These are phyloP conservation scores for Macquaria ambigua DNA, from an alignment of 2,113 vertebrate genomes.

Conservation along the genomic window DNA sequence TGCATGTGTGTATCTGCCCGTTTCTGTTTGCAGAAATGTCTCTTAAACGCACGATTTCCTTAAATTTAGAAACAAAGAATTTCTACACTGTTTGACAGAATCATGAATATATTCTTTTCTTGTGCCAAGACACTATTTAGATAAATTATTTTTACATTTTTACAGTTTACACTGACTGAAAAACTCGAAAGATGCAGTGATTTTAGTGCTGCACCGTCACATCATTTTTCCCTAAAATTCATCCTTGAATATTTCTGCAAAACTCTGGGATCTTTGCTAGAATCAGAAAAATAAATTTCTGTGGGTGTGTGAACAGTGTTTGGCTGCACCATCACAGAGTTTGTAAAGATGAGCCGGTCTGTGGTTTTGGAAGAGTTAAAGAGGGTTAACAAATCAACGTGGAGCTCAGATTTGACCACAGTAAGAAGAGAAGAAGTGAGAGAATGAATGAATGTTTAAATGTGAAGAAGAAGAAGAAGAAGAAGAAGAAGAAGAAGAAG, in stretches of 20 bases:
- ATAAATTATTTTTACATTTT: neutral
- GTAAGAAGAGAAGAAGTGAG: conserved; percentile 1
- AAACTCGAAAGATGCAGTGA: too few species aligned
- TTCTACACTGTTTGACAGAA: neutral
- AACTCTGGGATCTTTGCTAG: neutral
- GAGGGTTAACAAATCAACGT: conserved; percentile 30
- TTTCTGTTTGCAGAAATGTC: conserved; percentile 12
- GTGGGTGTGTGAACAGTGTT: neutral
- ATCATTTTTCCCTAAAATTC: neutral
- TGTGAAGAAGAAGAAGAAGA: neutral
- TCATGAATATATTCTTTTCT: neutral
- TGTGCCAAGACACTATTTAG: neutral
- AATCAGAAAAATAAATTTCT: neutral
- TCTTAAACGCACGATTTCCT: neutral
- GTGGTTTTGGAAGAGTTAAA: conserved; percentile 19
- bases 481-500: neutral
- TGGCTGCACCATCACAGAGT: neutral
- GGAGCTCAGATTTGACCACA: conserved; percentile 24
- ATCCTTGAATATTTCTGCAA: conserved; percentile 12
- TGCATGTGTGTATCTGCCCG: conserved; percentile 9
- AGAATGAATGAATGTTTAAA: neutral
- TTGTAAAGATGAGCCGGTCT: conserved; percentile 9
- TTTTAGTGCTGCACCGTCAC: too few species aligned
- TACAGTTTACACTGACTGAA: neutral
- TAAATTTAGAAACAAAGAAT: neutral